Evolutionary conservation across 2,797 vertebrate genomes (phyloP), one percentile per base, ranked within the genome.

Genomic region (Mareca strepera): DNA sequence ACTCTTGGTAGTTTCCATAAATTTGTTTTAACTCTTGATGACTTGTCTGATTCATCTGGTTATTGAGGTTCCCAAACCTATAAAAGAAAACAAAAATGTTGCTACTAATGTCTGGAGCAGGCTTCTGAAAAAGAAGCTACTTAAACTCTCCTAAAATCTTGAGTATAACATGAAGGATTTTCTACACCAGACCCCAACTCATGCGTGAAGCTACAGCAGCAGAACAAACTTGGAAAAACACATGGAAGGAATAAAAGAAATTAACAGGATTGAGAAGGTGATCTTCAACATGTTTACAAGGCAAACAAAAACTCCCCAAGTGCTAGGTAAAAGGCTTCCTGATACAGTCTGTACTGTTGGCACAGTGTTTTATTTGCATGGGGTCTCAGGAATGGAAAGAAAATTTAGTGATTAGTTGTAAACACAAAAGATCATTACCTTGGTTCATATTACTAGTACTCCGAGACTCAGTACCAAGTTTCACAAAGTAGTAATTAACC

Each of bases 11-110:
- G 25, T 82, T 88, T 88, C 83, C 72, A 79, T 82, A 89, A 88
- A 90, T 88, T 92, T 94, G 52, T 80, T 35, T 94, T 48, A 79
- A 88, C 48, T 79, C 56, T 53, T 79, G 60, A 39, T 88, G 70
- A 84, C 56, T 86, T 93, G 39, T 64, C 75, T 77, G 39, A 70
- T 90, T 90, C 43, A 9, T 86, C n/a, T 59, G 77, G 68, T 82
- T 93, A 75, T 25, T 74, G 52, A 90, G 31, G 74, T 79, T 86
- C 46, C 37, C 44, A 89, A 89, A 81, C 55, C 35, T 81, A 82
- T 86, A 84, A 93, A 95, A 93, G 37, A 28, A 53, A 41, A 43
- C 43, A 43, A 67, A 44, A 41, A 23, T 4, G 4, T 82, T 77
- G 37, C 58, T 17, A 21, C 11, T 63, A 37, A 25, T 29, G 25